phyloP scores from a whole-genome alignment of 2,888 invertebrate species.

The Hypolimnas misippus region DNA sequence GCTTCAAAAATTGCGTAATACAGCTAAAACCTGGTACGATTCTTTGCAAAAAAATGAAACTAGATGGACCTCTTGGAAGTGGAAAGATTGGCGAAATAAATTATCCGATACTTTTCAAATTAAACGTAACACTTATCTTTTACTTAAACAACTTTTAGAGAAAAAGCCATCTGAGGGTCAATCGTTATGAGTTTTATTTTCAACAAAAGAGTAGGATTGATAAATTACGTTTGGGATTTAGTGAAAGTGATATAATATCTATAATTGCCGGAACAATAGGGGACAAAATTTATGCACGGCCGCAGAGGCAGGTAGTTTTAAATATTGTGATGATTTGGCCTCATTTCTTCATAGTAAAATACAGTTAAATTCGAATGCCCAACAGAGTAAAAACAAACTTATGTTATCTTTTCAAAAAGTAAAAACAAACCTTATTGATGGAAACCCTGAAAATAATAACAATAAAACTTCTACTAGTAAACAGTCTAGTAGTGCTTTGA shows the following conservation, averaged over 20 bases:
- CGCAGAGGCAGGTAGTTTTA: slow-evolving; percentile 30
- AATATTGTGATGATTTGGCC: slow-evolving; percentile 43
- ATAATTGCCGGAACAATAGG: slow-evolving; percentile 45
- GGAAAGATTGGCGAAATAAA: slow-evolving; percentile 45
- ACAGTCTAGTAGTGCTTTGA: not conserved
- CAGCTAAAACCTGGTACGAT: slow-evolving; percentile 42
- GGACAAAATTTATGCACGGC: slow-evolving; percentile 21
- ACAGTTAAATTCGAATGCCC: slow-evolving; percentile 3
- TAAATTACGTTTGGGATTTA: slow-evolving; percentile 40
- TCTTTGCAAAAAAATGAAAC: slow-evolving; percentile 10
- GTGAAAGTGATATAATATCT: slow-evolving; percentile 44
- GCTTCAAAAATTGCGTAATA: slow-evolving; percentile 43
- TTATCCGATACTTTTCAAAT: slow-evolving; percentile 39
- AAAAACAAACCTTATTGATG: not conserved
- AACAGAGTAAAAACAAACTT: too few species aligned
- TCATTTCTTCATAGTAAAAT: slow-evolving; percentile 36
- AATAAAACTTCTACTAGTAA: not conserved
- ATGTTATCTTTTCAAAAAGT: not conserved
- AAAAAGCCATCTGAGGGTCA: slow-evolving; percentile 33
- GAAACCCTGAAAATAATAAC: too few species aligned
- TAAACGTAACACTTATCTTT: too few species aligned
- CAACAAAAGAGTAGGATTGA: slow-evolving; percentile 43
- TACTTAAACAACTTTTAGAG: too few species aligned
- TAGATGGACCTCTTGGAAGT: slow-evolving; percentile 44
- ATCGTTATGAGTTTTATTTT: slow-evolving; percentile 46